Percentiles rank a stretch among this genome's conserved stretches.
phyloP scores from a whole-genome alignment of 2,113 vertebrate species.

The Zosterops pallidus region DNA sequence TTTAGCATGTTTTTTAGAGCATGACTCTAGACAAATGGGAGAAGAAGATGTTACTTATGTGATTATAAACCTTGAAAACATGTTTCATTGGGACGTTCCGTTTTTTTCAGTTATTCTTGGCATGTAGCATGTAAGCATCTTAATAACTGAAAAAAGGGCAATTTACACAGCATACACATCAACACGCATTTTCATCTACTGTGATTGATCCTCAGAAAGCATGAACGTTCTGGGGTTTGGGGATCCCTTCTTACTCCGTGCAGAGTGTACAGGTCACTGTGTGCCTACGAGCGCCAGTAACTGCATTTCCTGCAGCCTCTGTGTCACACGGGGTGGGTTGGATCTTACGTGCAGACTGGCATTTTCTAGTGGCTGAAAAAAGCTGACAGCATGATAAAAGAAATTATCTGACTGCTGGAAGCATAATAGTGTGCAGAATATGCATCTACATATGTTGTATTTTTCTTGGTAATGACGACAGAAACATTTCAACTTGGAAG shows the following conservation, averaged over 20 bases:
- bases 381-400: neutral
- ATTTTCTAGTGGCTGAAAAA: neutral
- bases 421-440: constrained; percentile 30
- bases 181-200: neutral
- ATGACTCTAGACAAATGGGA: neutral
- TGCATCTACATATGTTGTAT: constrained; percentile 44
- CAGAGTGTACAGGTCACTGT: neutral
- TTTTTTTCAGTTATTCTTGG: neutral
- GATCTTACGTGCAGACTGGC: neutral
- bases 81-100: neutral
- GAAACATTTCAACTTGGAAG: constrained; percentile 23
- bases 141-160: neutral
- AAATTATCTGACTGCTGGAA: neutral
- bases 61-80: neutral
- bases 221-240: neutral
- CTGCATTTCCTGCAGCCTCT: neutral
- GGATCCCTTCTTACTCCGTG: accelerated
- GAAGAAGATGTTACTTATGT: neutral
- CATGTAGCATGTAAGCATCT: accelerated
- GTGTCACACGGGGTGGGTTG: accelerated
- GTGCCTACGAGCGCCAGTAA: neutral
- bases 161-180: neutral
- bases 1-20: neutral
- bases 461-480: constrained; percentile 44
- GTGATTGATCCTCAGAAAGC: neutral